phyloP scores from a whole-genome alignment of 2,888 invertebrate species.

The Artemia sinica region DNA sequence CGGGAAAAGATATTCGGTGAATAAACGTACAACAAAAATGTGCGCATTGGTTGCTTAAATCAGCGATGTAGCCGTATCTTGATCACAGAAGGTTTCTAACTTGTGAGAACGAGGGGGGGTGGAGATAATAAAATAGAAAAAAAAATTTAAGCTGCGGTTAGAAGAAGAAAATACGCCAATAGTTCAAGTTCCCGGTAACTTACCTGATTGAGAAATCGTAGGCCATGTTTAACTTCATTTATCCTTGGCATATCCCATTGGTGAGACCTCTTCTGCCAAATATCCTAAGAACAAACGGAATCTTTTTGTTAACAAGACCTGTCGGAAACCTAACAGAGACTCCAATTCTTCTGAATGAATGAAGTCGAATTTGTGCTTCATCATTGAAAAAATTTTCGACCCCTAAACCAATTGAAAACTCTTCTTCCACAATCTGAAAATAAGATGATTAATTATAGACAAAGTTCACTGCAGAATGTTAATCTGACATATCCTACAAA shows the following conservation, averaged over 20 bases:
- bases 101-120: neutral
- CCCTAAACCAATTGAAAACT: neutral
- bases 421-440: neutral
- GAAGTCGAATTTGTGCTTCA: neutral
- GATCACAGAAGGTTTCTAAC: too few relatives aligned
- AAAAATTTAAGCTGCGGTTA: neutral
- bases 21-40: too few relatives aligned
- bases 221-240: conserved; percentile 7
- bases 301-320: neutral
- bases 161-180: neutral
- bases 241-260: neutral
- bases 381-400: neutral
- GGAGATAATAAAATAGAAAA: neutral
- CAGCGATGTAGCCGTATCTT: too few relatives aligned
- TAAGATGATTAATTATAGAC: too few relatives aligned
- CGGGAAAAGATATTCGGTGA: too few relatives aligned
- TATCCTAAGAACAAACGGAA: neutral
- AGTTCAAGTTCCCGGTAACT: too few relatives aligned
- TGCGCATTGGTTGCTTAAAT: too few relatives aligned
- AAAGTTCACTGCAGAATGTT: too few relatives aligned
- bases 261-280: conserved; percentile 13
- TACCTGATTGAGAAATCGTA: neutral
- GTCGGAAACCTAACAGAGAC: neutral
- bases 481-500: too few relatives aligned
- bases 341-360: neutral